A percentile compares a stretch with the other conserved stretches of the same genome.
phyloP scores from a whole-genome alignment of 2,888 invertebrate species.

The Sesamia inferens region DNA sequence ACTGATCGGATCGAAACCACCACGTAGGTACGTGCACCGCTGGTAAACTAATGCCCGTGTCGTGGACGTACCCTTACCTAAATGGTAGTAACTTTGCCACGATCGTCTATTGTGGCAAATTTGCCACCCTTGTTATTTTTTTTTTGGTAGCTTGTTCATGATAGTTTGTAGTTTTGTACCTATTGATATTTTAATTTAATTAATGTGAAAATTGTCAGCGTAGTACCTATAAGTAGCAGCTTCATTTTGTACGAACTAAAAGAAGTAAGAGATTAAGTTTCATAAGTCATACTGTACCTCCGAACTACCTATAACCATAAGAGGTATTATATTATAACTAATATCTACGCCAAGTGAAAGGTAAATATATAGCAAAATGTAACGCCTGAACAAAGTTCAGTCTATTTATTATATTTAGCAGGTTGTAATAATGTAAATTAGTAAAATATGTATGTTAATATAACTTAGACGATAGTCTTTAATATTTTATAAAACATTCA shows the following conservation, averaged over 20 bases:
- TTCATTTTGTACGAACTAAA: background rate
- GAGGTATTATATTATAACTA: background rate
- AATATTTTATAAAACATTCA: background rate
- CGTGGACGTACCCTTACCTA: background rate
- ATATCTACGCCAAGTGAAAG: slow-evolving; percentile 1
- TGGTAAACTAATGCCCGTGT: background rate
- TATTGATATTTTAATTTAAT: slow-evolving; percentile 8
- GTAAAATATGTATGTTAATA: slow-evolving; percentile 24
- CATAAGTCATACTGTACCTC: too few relatives aligned
- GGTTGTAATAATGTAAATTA: slow-evolving; percentile 9
- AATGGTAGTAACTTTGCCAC: slow-evolving; percentile 19
- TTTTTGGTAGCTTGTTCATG: slow-evolving; percentile 17
- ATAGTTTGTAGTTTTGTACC: background rate
- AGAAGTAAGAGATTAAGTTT: too few relatives aligned
- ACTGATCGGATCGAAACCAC: background rate
- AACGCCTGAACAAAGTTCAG: background rate
- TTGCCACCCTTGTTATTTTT: slow-evolving; percentile 10
- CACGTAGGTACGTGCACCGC: too few relatives aligned
- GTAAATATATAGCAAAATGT: slow-evolving; percentile 10
- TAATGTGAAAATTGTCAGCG: background rate
- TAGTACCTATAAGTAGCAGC: slow-evolving; percentile 7
- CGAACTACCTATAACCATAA: too few relatives aligned
- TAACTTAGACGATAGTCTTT: background rate
- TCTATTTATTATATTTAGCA: slow-evolving; percentile 1
- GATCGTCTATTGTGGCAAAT: slow-evolving; percentile 21